Evolutionary conservation across 2,113 vertebrate genomes (phyloP), one percentile per base, ranked within the genome.

Genomic region (Thomomys bottae): DNA sequence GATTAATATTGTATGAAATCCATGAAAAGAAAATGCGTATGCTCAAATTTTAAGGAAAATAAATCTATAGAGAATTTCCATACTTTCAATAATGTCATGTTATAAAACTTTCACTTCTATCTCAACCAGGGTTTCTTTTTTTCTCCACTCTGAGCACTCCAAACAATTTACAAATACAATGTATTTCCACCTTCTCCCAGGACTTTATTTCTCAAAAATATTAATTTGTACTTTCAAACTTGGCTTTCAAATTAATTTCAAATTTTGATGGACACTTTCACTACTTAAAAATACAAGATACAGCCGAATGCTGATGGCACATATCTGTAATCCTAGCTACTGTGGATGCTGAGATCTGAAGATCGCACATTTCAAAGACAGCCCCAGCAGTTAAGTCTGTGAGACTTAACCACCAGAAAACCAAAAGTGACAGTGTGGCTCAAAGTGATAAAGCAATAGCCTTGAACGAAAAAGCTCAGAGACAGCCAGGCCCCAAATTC

Each of bases 241-340:
- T 80, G 23, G 10, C 15, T 79, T 89, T 72, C 32, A 94, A 92
- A 38, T 59, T 87, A 80, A 84, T 84, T 91, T 92, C 38, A 61
- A 71, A 82, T 40, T 89, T 75, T 87, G 61, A 15, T 54, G 5
- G 5, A 8, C 45, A 64, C 8, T 42, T 38, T 81, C 2, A 85
- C 12, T 38, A 72, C 32, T 67, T 86, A 49, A 67, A 66, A 76
- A 86, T 82, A 66, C 6, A 54, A 54, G 49, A 12, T 54, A 54
- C 18, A 54, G 49, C 49, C 14, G 15, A 15, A 15, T 15, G 49
- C 49, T 17, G 15, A 15, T 18, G 49, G 49, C 49, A 17, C 3
- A 54, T 15, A 54, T 15, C 49, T 54, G 49, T 54, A 54, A 12
- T 54, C 49, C 49, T 15, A 54, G 17, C 49, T 54, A 54, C 49